phyloP scores from a whole-genome alignment of 2,113 vertebrate species.

The Megaptera novaeangliae region DNA sequence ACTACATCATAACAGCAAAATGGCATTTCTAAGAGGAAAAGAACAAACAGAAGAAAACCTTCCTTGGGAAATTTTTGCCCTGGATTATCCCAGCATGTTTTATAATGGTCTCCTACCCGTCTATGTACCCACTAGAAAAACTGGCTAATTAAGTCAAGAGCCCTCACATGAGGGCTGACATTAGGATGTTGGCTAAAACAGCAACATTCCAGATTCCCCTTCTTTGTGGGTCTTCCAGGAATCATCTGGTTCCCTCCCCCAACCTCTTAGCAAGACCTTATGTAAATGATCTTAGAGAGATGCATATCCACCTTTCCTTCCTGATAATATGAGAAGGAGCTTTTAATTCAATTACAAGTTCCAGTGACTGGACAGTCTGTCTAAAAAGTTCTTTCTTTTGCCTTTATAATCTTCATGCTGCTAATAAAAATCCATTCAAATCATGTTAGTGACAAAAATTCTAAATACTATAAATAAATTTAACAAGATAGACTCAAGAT shows the following conservation, averaged over 20 bases:
- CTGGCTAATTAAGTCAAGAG: not conserved
- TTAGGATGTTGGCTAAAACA: not conserved
- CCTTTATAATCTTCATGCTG: not conserved
- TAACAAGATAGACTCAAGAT: not conserved
- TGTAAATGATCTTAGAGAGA: not conserved
- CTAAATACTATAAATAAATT: constrained; percentile 9
- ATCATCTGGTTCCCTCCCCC: not conserved
- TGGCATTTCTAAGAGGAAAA: not conserved
- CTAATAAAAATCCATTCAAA: constrained; percentile 22
- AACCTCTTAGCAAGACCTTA: not conserved
- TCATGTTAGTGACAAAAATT: not conserved
- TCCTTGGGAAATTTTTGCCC: not conserved
- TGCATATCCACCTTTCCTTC: not conserved
- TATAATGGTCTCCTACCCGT: not conserved
- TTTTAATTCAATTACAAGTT: not conserved
- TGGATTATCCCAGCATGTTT: not conserved
- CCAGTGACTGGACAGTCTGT: not conserved
- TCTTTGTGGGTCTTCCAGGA: not conserved
- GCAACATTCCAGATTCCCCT: not conserved
- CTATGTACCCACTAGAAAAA: not conserved
- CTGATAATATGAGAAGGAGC: not conserved
- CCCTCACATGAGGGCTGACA: not conserved
- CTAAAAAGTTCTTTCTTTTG: not conserved
- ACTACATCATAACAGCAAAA: not conserved
- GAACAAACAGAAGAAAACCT: not conserved